Conservation (phyloP, 2,113 vertebrate genomes). For the Pseudorectes ferrugineus region DNA sequence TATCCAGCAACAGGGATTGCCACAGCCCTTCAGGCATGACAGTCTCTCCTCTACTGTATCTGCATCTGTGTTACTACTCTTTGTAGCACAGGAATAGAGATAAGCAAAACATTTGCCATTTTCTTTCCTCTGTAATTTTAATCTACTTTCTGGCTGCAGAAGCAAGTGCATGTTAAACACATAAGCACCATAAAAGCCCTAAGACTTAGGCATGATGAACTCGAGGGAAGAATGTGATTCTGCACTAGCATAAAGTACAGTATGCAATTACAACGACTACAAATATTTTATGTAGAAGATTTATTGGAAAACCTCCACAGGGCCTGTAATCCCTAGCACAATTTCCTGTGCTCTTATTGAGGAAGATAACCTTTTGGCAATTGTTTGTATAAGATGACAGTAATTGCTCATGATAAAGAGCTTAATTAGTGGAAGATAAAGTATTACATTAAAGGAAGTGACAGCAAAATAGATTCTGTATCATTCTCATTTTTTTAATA, state of each 20-base stretch:
- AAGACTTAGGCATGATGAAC: background rate
- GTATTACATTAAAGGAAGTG: background rate
- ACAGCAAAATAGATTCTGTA: background rate
- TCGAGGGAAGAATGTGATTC: background rate
- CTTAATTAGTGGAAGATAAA: conserved; percentile 41
- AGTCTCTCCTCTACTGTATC: background rate
- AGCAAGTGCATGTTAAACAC: background rate
- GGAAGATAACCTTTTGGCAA: conserved; percentile 44
- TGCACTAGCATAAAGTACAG: background rate
- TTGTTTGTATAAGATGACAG: background rate
- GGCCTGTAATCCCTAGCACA: conserved; percentile 28
- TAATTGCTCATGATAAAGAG: conserved; percentile 30
- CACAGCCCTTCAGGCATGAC: background rate
- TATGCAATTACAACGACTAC: background rate
- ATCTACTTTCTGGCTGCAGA: background rate
- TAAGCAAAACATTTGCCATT: background rate
- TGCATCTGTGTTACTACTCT: background rate
- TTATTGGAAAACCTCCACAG: conserved; percentile 27
- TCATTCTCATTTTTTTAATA: background rate
- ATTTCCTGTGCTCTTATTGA: conserved; percentile 42
- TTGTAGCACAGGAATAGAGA: background rate
- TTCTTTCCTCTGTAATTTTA: background rate
- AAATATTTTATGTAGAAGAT: background rate
- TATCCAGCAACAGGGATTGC: background rate
- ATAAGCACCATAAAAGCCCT: background rate